phyloP scores from a whole-genome alignment of 2,797 vertebrate genomes.

The Tragopan temminckii region DNA sequence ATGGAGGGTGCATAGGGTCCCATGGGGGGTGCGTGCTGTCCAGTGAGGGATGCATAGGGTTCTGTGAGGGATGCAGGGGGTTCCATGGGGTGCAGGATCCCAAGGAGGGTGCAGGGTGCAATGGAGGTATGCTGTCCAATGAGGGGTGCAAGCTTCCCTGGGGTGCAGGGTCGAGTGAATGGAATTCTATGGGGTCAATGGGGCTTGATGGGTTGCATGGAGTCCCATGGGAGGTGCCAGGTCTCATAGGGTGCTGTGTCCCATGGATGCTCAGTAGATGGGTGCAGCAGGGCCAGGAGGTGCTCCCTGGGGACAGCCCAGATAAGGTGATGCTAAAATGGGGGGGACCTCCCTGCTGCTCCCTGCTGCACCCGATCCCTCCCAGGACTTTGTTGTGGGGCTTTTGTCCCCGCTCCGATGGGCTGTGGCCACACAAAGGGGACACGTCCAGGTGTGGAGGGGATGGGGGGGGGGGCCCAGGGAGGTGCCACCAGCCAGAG shows the following conservation, averaged over 20 bases:
- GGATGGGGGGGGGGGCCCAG: neutral
- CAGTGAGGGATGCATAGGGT: too few relatives aligned
- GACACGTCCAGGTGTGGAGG: neutral
- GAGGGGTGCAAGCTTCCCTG: too few relatives aligned
- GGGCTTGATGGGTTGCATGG: neutral
- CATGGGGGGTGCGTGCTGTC: too few relatives aligned
- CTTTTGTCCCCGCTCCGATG: neutral
- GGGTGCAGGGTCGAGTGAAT: neutral
- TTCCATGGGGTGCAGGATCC: neutral
- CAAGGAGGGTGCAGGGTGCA: neutral
- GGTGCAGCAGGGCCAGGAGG: fast-evolving
- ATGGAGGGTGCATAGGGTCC: too few relatives aligned
- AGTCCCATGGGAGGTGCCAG: neutral
- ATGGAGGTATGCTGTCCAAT: neutral
- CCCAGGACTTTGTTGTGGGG: fast-evolving
- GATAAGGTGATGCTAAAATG: neutral
- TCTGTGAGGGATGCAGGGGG: too few relatives aligned
- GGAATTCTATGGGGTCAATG: neutral
- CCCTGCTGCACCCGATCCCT: neutral
- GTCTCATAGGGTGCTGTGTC: neutral
- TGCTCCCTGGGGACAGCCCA: neutral
- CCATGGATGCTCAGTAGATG: fast-evolving
- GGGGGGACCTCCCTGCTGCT: neutral
- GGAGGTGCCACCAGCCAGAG: neutral
- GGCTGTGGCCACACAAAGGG: neutral